Base-by-base conservation (phyloP, 2,113 vertebrate genomes). In the Lepidiolamprologus cunningtoni region DNA sequence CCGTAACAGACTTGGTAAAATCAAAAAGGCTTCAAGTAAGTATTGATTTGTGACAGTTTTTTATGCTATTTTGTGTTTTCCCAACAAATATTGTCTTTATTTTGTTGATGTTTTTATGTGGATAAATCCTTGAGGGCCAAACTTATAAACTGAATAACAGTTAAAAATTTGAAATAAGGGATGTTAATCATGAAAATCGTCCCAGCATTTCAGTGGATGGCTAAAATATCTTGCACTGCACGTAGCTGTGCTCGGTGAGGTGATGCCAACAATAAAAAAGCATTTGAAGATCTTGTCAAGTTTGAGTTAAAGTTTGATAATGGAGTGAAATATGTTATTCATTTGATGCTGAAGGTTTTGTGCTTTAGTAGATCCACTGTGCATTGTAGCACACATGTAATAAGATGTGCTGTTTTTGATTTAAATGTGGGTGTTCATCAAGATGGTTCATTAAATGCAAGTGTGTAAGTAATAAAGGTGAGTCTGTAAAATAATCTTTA, bases 191-290 rank as follows among this genome's bases (percentile, higher is more conserved):
- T 17, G 68, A 47, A 40, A 26, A 47, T 26, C 0, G 4, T 45
- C 12, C 40, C 40, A 1, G 68, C 40, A 73, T 13, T 73, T 47
- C 23, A 47, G 6, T 45, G 1, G 40, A 45, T 73, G 68, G 40
- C 68, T 47, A 28, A 47, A 76, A 47, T 47, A 28, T 26, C 9
- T 28, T 40, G 4, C 19, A 21, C 33, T 68, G 63, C 10, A 8
- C 4, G 6, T 66, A 66, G 0, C 63, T 0, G 7, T 40, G n/a
- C 35, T 40, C 0, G 19, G 11, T 68, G 63, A 40, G 63, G n/a
- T 14, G 33, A 68, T 40, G 63, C 4, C 63, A 68, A 14, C 63
- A 1, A 23, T 40, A 68, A 37, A 68, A 23, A 40, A 68, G 2
- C 2, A 68, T 68, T 23, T 68, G 33, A 40, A 68, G 63, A 40